phyloP scores from a whole-genome alignment of 2,113 vertebrate genomes.

The Rhodinocichla rosea region DNA sequence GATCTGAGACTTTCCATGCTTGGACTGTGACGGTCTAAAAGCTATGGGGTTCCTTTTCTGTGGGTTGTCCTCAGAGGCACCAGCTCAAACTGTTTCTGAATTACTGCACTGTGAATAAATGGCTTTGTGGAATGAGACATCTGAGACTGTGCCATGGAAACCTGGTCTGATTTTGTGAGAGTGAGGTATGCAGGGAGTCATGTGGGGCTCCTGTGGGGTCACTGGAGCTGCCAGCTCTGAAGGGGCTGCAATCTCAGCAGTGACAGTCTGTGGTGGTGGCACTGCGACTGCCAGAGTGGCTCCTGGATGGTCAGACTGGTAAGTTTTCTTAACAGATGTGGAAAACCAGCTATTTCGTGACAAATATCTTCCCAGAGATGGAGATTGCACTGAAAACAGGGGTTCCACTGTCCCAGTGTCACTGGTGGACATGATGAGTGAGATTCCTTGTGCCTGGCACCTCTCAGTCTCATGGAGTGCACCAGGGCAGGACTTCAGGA shows the following conservation, averaged over 20 bases:
- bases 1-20: not conserved
- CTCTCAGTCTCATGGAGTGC: accelerated
- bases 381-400: not conserved
- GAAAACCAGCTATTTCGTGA: not conserved
- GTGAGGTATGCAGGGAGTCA: not conserved
- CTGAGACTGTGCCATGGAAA: not conserved
- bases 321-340: not conserved
- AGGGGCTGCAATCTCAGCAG: not conserved
- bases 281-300: not conserved
- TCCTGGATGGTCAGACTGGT: not conserved
- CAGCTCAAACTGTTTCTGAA: not conserved
- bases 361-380: not conserved
- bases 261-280: not conserved
- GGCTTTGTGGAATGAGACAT: not conserved
- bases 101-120: not conserved
- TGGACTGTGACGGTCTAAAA: not conserved
- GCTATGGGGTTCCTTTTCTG: not conserved
- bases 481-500: not conserved
- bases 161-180: not conserved
- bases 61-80: not conserved
- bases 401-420: not conserved
- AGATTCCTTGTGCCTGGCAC: not conserved
- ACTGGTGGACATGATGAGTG: not conserved
- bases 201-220: accelerated
- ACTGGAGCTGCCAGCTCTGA: not conserved